Evolutionary conservation across 2,113 vertebrate species (phyloP).

Genomic region (Natator depressus): DNA sequence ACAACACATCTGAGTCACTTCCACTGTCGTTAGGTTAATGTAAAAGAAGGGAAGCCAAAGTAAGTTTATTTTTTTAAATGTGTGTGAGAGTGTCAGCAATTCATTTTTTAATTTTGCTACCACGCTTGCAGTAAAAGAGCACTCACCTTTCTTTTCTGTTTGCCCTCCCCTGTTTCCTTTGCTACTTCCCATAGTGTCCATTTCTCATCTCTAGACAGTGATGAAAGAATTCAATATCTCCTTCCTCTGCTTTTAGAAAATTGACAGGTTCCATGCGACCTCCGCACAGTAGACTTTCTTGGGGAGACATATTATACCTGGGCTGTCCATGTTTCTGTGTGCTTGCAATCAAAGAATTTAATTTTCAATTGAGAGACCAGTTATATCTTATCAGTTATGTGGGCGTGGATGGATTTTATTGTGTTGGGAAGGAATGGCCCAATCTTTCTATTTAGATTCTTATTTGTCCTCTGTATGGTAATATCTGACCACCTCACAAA

Average conservation of each 20-base stretch:
- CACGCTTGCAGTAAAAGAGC: not conserved
- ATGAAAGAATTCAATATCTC: not conserved
- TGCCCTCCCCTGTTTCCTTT: rapidly evolving
- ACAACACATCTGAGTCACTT: not conserved
- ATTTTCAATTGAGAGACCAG: not conserved
- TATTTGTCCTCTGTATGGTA: not conserved
- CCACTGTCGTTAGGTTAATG: not conserved
- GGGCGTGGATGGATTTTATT: not conserved
- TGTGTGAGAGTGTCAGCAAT: not conserved
- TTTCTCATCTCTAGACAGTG: not conserved
- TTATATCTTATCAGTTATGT: not conserved
- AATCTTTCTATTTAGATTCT: not conserved
- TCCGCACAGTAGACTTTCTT: not conserved
- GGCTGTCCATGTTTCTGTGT: not conserved
- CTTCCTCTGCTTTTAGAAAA: not conserved
- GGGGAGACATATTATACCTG: not conserved
- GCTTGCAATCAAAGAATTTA: not conserved
- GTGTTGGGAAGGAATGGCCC: not conserved
- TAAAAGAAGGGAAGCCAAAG: not conserved
- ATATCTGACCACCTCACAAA: not conserved
- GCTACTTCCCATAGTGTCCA: rapidly evolving
- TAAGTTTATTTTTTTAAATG: not conserved
- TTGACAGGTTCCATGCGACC: too few relatives aligned
- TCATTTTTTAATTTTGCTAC: not conserved
- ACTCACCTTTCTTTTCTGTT: not conserved